Percentiles rank a stretch among this genome's conserved stretches.
Conservation (phyloP, 2,888 invertebrate genomes). For the Philereme vetulata region DNA sequence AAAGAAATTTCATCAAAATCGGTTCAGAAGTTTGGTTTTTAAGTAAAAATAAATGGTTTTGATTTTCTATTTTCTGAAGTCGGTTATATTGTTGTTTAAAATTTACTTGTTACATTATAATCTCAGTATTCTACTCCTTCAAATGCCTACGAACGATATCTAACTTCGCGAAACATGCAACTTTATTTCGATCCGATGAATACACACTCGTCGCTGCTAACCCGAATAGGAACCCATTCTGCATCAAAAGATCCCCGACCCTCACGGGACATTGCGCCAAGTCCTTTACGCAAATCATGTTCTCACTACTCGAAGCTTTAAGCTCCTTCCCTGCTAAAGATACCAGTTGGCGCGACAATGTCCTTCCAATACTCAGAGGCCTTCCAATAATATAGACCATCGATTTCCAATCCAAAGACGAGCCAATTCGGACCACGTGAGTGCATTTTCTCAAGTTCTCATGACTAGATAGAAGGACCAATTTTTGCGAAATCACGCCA, state of each 20-base stretch:
- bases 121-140: constrained; percentile 45
- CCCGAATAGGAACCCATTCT: constrained; percentile 57
- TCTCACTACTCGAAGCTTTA: constrained; percentile 31
- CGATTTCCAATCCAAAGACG: constrained; percentile 40
- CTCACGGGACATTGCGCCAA: constrained; percentile 61
- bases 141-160: constrained; percentile 48
- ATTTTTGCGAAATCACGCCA: constrained; percentile 54
- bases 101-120: constrained; percentile 8
- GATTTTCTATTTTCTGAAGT: too few species aligned
- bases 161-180: constrained; percentile 64
- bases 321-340: constrained; percentile 38
- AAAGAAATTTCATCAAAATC: too few species aligned
- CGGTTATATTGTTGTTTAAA: too few species aligned
- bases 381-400: constrained; percentile 61
- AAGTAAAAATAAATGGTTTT: too few species aligned
- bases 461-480: constrained; percentile 61
- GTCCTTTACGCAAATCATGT: constrained; percentile 61
- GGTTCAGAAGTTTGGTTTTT: too few species aligned
- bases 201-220: constrained; percentile 60
- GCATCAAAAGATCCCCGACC: constrained; percentile 67
- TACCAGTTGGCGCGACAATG: constrained; percentile 61
- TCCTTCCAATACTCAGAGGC: constrained; percentile 51
- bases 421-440: constrained; percentile 51
- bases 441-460: constrained; percentile 61
- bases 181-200: constrained; percentile 45